A percentile compares a stretch with the other conserved stretches of the same genome.
These are phyloP conservation scores for Masticophis lateralis DNA, from an alignment of 2,797 vertebrate genomes.

Conservation along the genomic window DNA sequence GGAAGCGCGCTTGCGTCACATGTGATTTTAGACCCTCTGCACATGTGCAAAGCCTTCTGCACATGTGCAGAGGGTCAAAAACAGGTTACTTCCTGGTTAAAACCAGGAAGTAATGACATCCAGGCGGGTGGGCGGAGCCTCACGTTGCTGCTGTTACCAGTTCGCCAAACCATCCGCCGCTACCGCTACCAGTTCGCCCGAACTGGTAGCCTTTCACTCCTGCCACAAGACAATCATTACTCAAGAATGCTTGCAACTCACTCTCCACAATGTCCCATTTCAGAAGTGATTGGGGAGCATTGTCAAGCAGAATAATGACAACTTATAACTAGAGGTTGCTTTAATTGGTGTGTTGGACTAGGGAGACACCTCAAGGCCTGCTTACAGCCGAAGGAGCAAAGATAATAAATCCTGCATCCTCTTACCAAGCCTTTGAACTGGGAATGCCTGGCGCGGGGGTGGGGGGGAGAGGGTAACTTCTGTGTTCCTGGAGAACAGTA, in stretches of 20 bases:
- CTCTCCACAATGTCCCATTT: background rate
- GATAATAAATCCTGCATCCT: background rate
- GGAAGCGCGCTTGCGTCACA: too few relatives aligned
- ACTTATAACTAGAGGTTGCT: background rate
- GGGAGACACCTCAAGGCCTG: background rate
- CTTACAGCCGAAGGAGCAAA: background rate
- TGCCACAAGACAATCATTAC: background rate
- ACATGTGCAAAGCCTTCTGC: too few relatives aligned
- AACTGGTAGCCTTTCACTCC: too few relatives aligned
- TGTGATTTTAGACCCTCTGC: too few relatives aligned
- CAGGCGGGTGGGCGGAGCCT: too few relatives aligned
- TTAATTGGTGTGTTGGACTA: background rate
- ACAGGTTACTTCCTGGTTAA: too few relatives aligned
- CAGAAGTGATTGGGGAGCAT: background rate
- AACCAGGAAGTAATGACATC: too few relatives aligned
- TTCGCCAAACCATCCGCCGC: too few relatives aligned
- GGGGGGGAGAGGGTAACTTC: background rate
- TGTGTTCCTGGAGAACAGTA: background rate
- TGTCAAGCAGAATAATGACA: background rate
- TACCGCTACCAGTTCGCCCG: too few relatives aligned
- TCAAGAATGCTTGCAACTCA: background rate
- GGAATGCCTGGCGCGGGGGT: background rate
- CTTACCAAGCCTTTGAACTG: background rate
- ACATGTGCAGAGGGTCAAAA: too few relatives aligned
- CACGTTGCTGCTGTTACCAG: too few relatives aligned